These are phyloP conservation scores for Drymonia ruficornis DNA, from an alignment of 2,888 invertebrate species.

Conservation along the genomic window DNA sequence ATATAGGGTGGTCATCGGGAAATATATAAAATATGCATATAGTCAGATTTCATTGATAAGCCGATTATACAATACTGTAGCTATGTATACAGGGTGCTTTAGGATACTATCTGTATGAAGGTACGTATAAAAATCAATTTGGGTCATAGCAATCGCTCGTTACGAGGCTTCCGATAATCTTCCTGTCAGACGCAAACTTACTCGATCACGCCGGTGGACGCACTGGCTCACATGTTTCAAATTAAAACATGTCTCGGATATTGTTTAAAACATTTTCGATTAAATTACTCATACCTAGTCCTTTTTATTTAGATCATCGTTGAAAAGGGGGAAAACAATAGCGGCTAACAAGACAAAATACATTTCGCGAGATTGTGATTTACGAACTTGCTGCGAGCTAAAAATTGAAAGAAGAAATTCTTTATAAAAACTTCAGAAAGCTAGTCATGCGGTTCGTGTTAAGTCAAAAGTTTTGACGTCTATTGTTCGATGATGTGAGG, in stretches of 20 bases:
- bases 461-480: not conserved
- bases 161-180: slow-evolving; percentile 67
- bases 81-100: too few species aligned
- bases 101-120: slow-evolving; percentile 5
- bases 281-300: not conserved
- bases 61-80: too few species aligned
- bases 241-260: slow-evolving; percentile 1
- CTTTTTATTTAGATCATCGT: not conserved
- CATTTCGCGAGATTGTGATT: not conserved
- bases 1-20: too few species aligned
- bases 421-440: not conserved
- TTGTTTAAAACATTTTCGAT: not conserved
- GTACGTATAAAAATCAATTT: slow-evolving; percentile 36
- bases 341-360: not conserved
- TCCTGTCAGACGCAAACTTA: slow-evolving; percentile 67
- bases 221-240: slow-evolving; percentile 44
- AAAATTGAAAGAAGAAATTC: not conserved
- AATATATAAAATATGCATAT: too few species aligned
- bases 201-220: slow-evolving; percentile 50
- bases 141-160: slow-evolving; percentile 60
- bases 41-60: too few species aligned
- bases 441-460: not conserved
- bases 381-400: not conserved
- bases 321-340: not conserved
- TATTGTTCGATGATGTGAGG: not conserved